Evolutionary conservation across 1,140 invertebrate genomes (phyloP), one percentile per base, ranked within the genome.

Genomic region (Dinoponera quadriceps): DNA sequence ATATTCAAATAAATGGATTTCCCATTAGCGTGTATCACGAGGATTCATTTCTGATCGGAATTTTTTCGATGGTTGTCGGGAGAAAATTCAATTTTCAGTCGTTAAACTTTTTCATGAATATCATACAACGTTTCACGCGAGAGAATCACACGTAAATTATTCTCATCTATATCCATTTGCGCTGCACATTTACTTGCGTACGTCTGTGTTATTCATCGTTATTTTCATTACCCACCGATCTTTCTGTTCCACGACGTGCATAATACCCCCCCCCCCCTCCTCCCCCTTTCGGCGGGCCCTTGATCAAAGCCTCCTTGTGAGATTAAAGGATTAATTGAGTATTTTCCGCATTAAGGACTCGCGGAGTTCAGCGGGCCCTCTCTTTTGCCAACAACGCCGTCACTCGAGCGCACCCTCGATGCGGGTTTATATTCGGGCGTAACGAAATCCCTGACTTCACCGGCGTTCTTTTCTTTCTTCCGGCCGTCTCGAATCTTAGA

Each of bases 401-500:
- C 29, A 20, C 5, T 74, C 49, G 44, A 77, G 5, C 11, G 44
- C 44, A 77, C 13, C 27, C 25, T 77, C 3, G 49, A 48, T 49
- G 25, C 51, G 63, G 22, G 65, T 33, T 55, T 65, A 49, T 22
- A 51, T 65, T 60, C 18, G 48, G 27, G 22, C 44, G 13, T 16
- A 66, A n/a, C 16, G 20, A 29, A 66, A 69, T 71, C 27, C 14
- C 33, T 20, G 57, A 82, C 14, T 65, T 60, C 7, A 3, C 2
- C 25, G 4, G 11, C n/a, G 5, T 48, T 25, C 29, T 38, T 25
- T 16, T 29, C n/a, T 25, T 14, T 44, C 14, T 62, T 48, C 59
- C 44, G 48, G 71, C 11, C 33, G 49, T 11, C 25, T n/a, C 16
- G 22, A 88, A 88, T 88, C 86, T 77, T 48, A 48, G 48, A 81